Conservation (phyloP, 2,113 vertebrate genomes). For the Mugil cephalus region DNA sequence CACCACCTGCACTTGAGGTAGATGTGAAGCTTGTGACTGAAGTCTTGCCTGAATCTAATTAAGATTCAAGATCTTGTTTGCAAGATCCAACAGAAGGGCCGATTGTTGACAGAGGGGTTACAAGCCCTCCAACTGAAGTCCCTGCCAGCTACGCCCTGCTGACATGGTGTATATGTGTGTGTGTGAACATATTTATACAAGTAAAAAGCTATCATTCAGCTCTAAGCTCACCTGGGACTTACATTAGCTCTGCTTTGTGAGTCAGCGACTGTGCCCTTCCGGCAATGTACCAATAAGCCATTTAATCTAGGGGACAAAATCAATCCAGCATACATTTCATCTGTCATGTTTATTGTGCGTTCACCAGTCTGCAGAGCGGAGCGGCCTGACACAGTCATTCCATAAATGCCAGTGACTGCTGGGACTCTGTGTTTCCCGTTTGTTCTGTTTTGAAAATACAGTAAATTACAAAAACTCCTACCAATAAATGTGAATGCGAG, state of each 20-base stretch:
- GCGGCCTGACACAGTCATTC: background rate
- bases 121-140: background rate
- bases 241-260: background rate
- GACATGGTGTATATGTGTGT: background rate
- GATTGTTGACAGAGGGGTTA: background rate
- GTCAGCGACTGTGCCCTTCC: too few relatives aligned
- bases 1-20: background rate
- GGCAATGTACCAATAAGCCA: too few relatives aligned
- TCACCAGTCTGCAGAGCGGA: too few relatives aligned
- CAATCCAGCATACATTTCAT: background rate
- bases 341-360: background rate
- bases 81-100: background rate
- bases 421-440: background rate
- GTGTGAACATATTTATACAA: background rate
- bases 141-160: background rate
- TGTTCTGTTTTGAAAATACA: too few relatives aligned
- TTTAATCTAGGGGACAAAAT: background rate
- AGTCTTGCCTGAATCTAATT: background rate
- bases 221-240: background rate
- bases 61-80: background rate
- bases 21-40: background rate
- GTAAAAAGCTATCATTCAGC: background rate
- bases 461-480: too few relatives aligned
- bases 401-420: background rate
- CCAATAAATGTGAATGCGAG: too few relatives aligned